Percentiles rank a stretch among this genome's conserved stretches.
Conservation (phyloP, 2,888 invertebrate genomes). For the Drosophila percnosoma region DNA sequence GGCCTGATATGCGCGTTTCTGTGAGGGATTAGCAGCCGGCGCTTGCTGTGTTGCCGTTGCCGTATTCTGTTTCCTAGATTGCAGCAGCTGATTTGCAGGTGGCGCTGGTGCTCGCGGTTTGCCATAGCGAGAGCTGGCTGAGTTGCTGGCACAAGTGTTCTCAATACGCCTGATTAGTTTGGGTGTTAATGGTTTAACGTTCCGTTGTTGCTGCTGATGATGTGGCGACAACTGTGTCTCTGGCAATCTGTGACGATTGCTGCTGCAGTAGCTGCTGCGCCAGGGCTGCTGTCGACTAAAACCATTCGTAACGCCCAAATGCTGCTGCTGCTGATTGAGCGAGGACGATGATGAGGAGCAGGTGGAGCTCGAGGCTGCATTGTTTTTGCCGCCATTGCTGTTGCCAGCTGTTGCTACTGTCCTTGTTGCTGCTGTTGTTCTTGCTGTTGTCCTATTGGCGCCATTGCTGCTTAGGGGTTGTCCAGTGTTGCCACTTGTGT, state of each 20-base stretch:
- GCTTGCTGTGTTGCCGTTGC: constrained; percentile 42
- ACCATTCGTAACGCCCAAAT: constrained; percentile 37
- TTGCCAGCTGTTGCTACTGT: constrained; percentile 37
- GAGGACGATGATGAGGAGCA: constrained; percentile 69
- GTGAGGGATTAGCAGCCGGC: constrained; percentile 56
- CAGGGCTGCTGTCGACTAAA: constrained; percentile 82
- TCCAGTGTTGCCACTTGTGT: constrained; percentile 16
- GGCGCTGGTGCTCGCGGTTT: constrained; percentile 68
- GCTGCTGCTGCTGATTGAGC: constrained; percentile 56
- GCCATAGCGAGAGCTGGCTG: constrained; percentile 57
- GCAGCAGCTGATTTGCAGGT: constrained; percentile 51
- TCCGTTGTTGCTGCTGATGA: constrained; percentile 36
- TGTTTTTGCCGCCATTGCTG: constrained; percentile 33
- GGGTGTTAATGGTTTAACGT: constrained; percentile 83
- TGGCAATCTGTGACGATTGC: constrained; percentile 67
- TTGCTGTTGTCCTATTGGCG: constrained; percentile 42
- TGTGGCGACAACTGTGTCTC: constrained; percentile 53
- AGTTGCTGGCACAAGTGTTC: constrained; percentile 62
- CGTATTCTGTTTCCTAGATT: constrained; percentile 38
- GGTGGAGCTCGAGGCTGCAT: constrained; percentile 53
- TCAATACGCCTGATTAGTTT: constrained; percentile 84
- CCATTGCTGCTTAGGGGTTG: constrained; percentile 59
- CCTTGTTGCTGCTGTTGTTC: constrained; percentile 23
- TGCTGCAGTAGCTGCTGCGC: constrained; percentile 83
- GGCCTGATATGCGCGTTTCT: constrained; percentile 83